Conservation (phyloP, 2,888 invertebrate species). For the Timema cristinae region DNA sequence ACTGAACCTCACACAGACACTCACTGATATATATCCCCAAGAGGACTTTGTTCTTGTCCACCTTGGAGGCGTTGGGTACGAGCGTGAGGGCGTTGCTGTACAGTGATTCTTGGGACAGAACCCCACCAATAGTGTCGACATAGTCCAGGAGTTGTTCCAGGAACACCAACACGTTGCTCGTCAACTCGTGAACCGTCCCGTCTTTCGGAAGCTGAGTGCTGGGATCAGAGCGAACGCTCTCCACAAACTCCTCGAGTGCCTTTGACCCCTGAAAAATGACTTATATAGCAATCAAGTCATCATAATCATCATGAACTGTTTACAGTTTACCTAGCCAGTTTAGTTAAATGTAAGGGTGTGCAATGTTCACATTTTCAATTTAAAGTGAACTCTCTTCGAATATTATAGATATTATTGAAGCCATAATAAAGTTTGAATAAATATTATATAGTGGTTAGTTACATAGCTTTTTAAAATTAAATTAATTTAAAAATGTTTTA, state of each 20-base stretch:
- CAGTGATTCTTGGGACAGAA: conserved; percentile 57
- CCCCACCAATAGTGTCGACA: conserved; percentile 68
- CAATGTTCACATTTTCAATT: too few species aligned
- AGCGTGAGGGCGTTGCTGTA: conserved; percentile 47
- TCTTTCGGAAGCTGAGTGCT: conserved; percentile 86
- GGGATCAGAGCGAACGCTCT: conserved; percentile 73
- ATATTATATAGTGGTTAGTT: too few species aligned
- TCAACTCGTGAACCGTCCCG: conserved; percentile 93
- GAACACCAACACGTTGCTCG: conserved; percentile 90
- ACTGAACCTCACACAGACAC: conserved; percentile 36
- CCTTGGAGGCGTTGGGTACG: conserved; percentile 32
- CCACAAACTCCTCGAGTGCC: conserved; percentile 89
- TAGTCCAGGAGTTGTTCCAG: conserved; percentile 80
- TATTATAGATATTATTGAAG: too few species aligned
- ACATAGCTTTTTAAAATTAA: too few species aligned
- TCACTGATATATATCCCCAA: conserved; percentile 80
- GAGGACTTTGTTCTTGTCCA: conserved; percentile 59
- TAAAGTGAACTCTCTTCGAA: too few species aligned
- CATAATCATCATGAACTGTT: too few species aligned
- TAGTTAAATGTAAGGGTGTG: too few species aligned
- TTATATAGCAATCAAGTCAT: too few species aligned
- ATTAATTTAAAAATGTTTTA: too few species aligned
- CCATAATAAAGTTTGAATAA: too few species aligned
- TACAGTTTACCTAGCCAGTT: too few species aligned
- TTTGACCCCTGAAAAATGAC: conserved; percentile 65